Conservation (phyloP, 2,797 vertebrate species). For the Nasua narica region DNA sequence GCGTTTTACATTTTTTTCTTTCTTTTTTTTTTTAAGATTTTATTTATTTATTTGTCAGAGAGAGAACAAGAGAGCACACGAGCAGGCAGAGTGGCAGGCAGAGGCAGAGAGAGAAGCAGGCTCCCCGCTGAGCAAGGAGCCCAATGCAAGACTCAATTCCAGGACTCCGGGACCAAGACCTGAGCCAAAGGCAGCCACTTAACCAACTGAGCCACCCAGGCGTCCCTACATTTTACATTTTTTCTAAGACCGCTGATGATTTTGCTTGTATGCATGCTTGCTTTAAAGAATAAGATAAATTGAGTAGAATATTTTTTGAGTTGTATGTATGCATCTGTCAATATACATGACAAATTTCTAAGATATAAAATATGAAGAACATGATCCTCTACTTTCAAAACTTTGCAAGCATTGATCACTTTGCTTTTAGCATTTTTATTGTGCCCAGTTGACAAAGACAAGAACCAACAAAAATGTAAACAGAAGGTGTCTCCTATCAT, state of each 20-base stretch:
- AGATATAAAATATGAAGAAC: background rate
- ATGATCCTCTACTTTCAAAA: background rate
- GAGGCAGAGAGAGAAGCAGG: no score
- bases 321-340: background rate
- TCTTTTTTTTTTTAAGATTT: no score
- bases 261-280: background rate
- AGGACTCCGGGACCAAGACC: no score
- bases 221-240: background rate
- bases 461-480: background rate
- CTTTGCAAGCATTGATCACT: background rate
- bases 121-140: no score
- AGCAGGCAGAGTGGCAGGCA: no score
- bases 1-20: background rate
- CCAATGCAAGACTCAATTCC: no score
- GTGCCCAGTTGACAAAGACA: background rate
- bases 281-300: background rate
- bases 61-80: no score
- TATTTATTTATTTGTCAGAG: no score
- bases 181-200: no score
- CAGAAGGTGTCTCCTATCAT: background rate
- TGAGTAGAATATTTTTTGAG: background rate
- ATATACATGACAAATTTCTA: background rate
- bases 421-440: background rate
- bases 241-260: background rate
- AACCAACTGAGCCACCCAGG: no score